Evolutionary conservation across 2,888 invertebrate species (phyloP).

Genomic region (Odontocolon sp.): DNA sequence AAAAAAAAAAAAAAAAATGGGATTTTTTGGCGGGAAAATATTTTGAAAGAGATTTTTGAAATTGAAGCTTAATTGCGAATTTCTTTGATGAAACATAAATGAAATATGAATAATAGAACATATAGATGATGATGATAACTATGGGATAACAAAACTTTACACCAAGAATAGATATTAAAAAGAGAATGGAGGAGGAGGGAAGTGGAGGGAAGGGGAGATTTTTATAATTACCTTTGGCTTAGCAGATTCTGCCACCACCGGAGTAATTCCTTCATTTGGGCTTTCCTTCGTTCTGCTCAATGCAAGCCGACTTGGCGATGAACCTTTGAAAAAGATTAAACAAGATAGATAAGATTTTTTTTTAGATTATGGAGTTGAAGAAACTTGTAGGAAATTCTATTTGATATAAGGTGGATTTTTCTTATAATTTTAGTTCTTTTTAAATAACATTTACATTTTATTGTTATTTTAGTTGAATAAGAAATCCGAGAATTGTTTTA

Average conservation of each 20-base stretch:
- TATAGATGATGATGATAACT: background rate
- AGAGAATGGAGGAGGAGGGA: slow-evolving; percentile 3
- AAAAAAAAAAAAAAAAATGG: background rate
- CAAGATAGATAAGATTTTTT: too few relatives aligned
- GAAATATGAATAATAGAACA: slow-evolving; percentile 1
- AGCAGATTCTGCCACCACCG: slow-evolving; percentile 79
- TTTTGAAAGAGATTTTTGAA: background rate
- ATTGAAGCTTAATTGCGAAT: background rate
- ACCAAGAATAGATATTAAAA: slow-evolving; percentile 40
- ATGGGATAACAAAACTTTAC: too few relatives aligned
- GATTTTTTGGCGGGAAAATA: background rate
- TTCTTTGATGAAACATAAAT: slow-evolving; percentile 18
- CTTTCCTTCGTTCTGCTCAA: slow-evolving; percentile 81
- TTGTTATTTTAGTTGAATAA: too few relatives aligned
- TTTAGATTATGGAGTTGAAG: too few relatives aligned
- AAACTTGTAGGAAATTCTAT: too few relatives aligned
- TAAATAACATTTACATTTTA: too few relatives aligned
- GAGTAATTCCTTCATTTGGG: slow-evolving; percentile 77
- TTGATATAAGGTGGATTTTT: too few relatives aligned
- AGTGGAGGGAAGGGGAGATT: background rate
- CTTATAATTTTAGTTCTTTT: too few relatives aligned
- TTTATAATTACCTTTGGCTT: slow-evolving; percentile 81
- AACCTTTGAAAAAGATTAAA: slow-evolving; percentile 78
- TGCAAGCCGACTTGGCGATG: slow-evolving; percentile 81
- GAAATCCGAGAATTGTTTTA: too few relatives aligned